Percentiles rank a stretch among this genome's conserved stretches.
Evolutionary conservation across 2,113 vertebrate species (phyloP).

Genomic region (Meles meles): DNA sequence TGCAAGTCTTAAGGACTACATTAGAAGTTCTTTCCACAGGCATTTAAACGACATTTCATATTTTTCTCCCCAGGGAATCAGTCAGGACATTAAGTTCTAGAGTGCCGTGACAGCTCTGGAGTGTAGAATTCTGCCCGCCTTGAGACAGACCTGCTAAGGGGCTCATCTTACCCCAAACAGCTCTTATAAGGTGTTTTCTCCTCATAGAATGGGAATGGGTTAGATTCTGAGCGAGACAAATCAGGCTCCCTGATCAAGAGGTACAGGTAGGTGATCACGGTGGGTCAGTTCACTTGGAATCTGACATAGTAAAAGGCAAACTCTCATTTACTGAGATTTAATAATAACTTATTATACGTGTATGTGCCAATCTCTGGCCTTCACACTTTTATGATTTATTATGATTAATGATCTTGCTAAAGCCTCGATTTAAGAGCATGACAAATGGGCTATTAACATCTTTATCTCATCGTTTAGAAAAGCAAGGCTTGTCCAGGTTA

Average conservation of each 20-base stretch:
- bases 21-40: not conserved
- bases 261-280: not conserved
- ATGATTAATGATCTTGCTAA: not conserved
- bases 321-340: not conserved
- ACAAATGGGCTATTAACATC: not conserved
- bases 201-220: not conserved
- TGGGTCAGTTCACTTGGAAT: not conserved
- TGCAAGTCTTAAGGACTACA: not conserved
- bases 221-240: not conserved
- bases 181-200: not conserved
- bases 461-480: conserved; percentile 5
- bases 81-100: not conserved
- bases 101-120: not conserved
- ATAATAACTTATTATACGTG: not conserved
- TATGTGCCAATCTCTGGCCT: not conserved
- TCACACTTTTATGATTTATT: not conserved
- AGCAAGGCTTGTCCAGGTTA: not conserved
- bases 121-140: not conserved
- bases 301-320: conserved; percentile 20
- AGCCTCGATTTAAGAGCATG: not conserved
- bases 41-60: not conserved
- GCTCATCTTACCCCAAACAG: not conserved
- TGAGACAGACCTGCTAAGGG: not conserved
- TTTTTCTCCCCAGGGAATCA: not conserved
- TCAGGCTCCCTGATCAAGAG: not conserved